Evolutionary conservation across 2,113 vertebrate species (phyloP).

Genomic region (Pithys albifrons): DNA sequence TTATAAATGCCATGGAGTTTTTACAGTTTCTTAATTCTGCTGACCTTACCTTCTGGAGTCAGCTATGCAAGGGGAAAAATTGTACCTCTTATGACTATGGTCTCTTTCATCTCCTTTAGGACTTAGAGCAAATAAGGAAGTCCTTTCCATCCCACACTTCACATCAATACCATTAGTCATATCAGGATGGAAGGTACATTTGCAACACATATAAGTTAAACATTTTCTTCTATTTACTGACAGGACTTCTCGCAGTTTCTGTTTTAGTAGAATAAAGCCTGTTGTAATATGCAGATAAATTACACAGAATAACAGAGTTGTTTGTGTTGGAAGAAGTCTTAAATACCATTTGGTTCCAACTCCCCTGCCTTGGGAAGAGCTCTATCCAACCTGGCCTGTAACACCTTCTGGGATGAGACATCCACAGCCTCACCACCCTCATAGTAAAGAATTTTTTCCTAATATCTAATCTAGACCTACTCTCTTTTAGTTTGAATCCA

Average conservation of each 20-base stretch:
- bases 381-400: not conserved
- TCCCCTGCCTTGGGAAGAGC: not conserved
- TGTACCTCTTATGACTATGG: not conserved
- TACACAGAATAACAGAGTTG: not conserved
- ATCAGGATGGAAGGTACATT: not conserved
- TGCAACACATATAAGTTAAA: not conserved
- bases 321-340: not conserved
- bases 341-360: not conserved
- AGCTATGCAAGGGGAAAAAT: not conserved
- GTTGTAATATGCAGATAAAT: not conserved
- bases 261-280: not conserved
- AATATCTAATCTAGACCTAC: not conserved
- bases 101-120: not conserved
- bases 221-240: not conserved
- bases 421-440: not conserved
- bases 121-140: not conserved
- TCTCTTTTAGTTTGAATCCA: not conserved
- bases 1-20: conserved; percentile 5
- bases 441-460: not conserved
- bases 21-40: not conserved
- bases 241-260: not conserved
- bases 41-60: not conserved
- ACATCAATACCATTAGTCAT: not conserved
- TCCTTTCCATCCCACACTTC: not conserved
- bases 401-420: not conserved